Evolutionary conservation across 2,797 vertebrate species (phyloP).

Genomic region (Gadopsis bispinosus): DNA sequence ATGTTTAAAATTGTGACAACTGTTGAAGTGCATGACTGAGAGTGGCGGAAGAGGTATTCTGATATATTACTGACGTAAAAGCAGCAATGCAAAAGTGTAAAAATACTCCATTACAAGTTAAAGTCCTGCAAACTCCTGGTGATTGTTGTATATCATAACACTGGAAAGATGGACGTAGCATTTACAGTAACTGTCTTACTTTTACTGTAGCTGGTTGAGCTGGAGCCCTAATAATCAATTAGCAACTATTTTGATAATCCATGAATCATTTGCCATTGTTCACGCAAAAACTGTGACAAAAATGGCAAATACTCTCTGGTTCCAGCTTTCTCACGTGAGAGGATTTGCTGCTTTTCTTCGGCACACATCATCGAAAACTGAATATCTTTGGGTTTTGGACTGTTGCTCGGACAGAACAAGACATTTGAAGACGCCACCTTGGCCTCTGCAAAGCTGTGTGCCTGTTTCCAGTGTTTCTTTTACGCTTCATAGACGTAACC

Average conservation of each 20-base stretch:
- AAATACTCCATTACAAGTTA: neutral
- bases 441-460: too few species aligned
- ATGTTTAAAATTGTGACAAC: neutral
- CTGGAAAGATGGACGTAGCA: neutral
- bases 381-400: neutral
- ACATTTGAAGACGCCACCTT: neutral
- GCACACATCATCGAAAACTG: neutral
- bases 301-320: neutral
- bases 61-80: neutral
- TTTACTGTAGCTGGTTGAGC: neutral
- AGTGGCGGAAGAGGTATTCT: neutral
- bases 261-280: neutral
- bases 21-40: neutral
- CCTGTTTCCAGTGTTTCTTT: too few species aligned
- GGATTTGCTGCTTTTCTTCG: neutral
- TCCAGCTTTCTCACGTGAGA: slow-evolving; percentile 1
- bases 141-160: neutral
- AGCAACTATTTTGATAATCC: neutral
- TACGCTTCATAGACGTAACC: neutral
- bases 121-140: neutral
- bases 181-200: neutral
- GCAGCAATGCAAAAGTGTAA: neutral
- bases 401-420: neutral
- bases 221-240: neutral
- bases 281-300: neutral